Base-by-base conservation (phyloP, 1,140 invertebrate species). In the Agraylea sexmaculata region DNA sequence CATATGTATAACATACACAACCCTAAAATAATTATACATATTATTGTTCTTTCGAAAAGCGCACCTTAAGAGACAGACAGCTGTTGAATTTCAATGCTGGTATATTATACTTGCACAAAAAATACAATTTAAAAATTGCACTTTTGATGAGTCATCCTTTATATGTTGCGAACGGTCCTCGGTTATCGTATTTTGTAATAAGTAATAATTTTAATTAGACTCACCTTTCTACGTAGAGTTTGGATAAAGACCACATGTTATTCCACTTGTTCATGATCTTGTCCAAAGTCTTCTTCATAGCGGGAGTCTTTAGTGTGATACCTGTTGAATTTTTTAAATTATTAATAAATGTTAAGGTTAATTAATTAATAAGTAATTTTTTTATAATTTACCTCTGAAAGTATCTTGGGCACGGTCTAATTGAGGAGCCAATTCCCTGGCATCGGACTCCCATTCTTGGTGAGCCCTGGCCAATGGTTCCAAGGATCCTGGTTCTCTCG, bases 211-310 rank as follows among this genome's bases (percentile, higher is more conserved):
- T 32, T 7, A 17, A 8, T 4, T 16, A 11, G 13, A 48, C 60
- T 54, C 71, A 69, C 49, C 79, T 75, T 58, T 95, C 89, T 20
- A 90, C 79, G 54, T 93, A 94, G 15, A 92, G 63, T 54, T 82
- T 80, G 27, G 85, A 89, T 37, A 83, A 67, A 38, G 80, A 81
- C 76, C 87, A 88, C 42, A 94, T 69, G 45, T 82, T 76, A 55
- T 93, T 90, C 92, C 91, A 96, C 51, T 91, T 87, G 50, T 82
- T 80, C 53, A 85, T 77, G 1, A 94, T 73, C 44, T 80, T 80
- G 55, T 94, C 87, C 39, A 90, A 70, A 51, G 81, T 87, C 57
- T 87, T 83, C 60, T 94, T 89, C 59, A 93, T 79, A 22, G 82
- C 80, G 0, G 87, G 86, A 1, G 88, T 92, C 63, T 93, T 93